Evolutionary conservation across 1,140 invertebrate genomes (phyloP), one percentile per base, ranked within the genome.

Genomic region (Archivesica marissinica): DNA sequence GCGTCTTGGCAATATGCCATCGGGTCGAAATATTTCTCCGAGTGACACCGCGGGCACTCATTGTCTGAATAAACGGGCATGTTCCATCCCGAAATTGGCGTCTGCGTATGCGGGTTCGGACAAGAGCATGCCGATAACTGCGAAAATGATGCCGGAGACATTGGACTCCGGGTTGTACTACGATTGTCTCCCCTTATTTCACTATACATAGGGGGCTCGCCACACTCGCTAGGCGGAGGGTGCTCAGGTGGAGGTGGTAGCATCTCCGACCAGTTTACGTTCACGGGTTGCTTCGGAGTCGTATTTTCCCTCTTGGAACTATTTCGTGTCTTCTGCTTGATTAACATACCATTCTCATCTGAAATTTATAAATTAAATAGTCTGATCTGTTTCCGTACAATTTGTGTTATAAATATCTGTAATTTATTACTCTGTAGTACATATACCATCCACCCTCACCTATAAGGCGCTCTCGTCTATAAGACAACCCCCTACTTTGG

Each of bases 201-300:
- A 47, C 25, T 52, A 44, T 84, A 84, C 0, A 50, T 7, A 20
- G 79, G 66, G n/a, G 50, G 78, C 90, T 88, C 41, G 89, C 92
- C 41, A 90, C 87, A 81, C 44, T 94, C 93, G 72, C 90, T 92
- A 0, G 96, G 96, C 3, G 97, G 96, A 15, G 97, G 96, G 93
- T 97, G 96, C 87, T 97, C 96, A 0, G 97, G 97, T 0, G 97
- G 96, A 56, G 96, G 97, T 11, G 97, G 97, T 35, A 97, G 94
- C 52, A 93, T 83, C 66, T 97, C 96, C 23, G 95, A 96, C 96
- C 96, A 97, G 92, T 97, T 97, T 0, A 96, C 95, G 82, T 96
- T 93, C 2, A 90, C 83, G 79, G 90, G 90, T 85, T 92, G 30
- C 87, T 86, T 78, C 74, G 83, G 17, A 75, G 75, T 35, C 81